phyloP scores from a whole-genome alignment of 2,888 invertebrate genomes.

The Drosophila siamana region DNA sequence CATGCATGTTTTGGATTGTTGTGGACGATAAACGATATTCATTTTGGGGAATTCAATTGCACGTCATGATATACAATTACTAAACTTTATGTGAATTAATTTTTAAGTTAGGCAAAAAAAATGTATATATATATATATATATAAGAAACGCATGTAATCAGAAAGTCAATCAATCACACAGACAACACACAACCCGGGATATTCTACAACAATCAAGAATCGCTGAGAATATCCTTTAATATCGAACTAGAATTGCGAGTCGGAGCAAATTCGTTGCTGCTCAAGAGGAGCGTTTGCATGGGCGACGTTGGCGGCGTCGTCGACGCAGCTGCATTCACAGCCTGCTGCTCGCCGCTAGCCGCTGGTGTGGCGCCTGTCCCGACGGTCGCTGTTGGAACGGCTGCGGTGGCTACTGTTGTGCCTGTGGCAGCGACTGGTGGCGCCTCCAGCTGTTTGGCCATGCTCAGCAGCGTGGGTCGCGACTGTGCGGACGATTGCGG shows the following conservation, averaged over 20 bases:
- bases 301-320: constrained; percentile 46
- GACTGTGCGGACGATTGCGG: constrained; percentile 72
- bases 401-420: not conserved
- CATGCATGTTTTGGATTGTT: constrained; percentile 1
- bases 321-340: constrained; percentile 3
- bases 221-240: constrained; percentile 85
- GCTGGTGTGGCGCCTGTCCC: not conserved
- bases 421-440: constrained; percentile 1
- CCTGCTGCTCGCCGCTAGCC: constrained; percentile 21
- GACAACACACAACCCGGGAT: constrained; percentile 9
- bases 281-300: constrained; percentile 79
- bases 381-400: not conserved
- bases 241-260: constrained; percentile 85
- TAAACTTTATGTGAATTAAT: constrained; percentile 23
- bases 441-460: constrained; percentile 51
- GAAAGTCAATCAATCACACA: constrained; percentile 14
- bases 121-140: too few species aligned
- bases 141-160: not conserved
- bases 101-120: constrained; percentile 19
- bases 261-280: constrained; percentile 83
- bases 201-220: constrained; percentile 83
- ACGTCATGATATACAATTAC: constrained; percentile 36
- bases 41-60: constrained; percentile 42
- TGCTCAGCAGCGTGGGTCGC: constrained; percentile 81
- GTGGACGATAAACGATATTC: constrained; percentile 26